A percentile compares a stretch with the other conserved stretches of the same genome.
Evolutionary conservation across 1,140 invertebrate genomes (phyloP).

Genomic region (Gyrodactylus bullatarudis): DNA sequence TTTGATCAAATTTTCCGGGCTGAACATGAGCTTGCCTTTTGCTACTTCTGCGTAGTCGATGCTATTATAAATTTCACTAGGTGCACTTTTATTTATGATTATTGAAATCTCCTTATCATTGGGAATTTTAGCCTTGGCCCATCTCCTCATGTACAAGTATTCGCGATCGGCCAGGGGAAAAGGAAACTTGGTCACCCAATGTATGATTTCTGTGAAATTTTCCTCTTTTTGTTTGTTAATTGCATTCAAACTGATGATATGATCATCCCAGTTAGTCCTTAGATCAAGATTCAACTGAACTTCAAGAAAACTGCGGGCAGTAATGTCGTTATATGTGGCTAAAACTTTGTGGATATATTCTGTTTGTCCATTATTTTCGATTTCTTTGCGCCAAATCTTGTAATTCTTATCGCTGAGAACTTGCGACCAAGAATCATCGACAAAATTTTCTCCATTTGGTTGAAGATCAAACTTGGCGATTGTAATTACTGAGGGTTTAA

Average conservation of each 20-base stretch:
- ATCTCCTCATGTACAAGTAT: neutral
- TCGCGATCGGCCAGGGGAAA: neutral
- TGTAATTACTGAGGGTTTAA: neutral
- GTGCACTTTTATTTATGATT: neutral
- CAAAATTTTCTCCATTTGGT: neutral
- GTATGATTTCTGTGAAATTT: neutral
- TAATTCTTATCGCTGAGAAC: neutral
- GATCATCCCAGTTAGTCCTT: neutral
- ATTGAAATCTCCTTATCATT: neutral
- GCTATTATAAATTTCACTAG: neutral
- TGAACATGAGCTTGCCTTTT: neutral
- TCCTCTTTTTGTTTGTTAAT: neutral
- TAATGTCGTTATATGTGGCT: neutral
- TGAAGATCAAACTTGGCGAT: neutral
- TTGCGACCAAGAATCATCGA: neutral
- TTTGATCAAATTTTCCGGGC: neutral
- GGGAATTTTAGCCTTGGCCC: neutral
- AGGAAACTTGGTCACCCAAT: neutral
- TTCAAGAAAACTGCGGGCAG: neutral
- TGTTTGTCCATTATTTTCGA: neutral
- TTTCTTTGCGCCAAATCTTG: neutral
- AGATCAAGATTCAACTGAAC: neutral
- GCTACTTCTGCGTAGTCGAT: neutral
- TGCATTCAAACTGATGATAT: neutral
- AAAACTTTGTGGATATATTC: neutral